Conservation (phyloP, 2,888 invertebrate genomes). For the Cryptocheilus praepositus region DNA sequence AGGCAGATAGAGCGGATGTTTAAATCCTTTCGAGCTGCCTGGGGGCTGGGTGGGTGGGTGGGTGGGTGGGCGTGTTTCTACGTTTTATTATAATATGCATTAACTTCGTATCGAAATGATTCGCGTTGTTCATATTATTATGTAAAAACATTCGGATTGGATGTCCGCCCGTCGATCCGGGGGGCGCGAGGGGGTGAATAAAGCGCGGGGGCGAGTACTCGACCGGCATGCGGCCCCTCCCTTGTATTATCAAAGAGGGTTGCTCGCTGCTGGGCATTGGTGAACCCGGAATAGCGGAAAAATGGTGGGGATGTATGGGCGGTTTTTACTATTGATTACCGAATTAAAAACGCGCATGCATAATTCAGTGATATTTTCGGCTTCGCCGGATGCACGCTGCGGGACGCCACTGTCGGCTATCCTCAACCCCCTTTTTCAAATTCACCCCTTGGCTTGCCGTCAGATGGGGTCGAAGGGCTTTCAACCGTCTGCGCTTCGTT, state of each 20-base stretch:
- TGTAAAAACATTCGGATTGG: slow-evolving; percentile 11
- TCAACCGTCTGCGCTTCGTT: slow-evolving; percentile 9
- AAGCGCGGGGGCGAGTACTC: neutral
- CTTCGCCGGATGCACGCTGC: slow-evolving; percentile 6
- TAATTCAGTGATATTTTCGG: slow-evolving; percentile 66
- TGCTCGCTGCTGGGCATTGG: slow-evolving; percentile 54
- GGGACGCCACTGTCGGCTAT: slow-evolving; percentile 18
- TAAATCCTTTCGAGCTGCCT: too few relatives aligned
- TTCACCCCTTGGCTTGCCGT: neutral
- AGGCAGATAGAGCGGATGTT: too few relatives aligned
- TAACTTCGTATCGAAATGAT: too few relatives aligned
- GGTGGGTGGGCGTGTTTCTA: too few relatives aligned
- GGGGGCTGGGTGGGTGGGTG: too few relatives aligned
- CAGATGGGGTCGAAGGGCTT: neutral
- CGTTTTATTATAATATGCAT: too few relatives aligned
- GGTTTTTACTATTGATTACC: slow-evolving; percentile 73
- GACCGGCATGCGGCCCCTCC: slow-evolving; percentile 50
- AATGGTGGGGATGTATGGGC: slow-evolving; percentile 60
- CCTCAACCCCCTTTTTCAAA: slow-evolving; percentile 5
- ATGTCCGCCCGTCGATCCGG: slow-evolving; percentile 14
- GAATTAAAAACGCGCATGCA: slow-evolving; percentile 73
- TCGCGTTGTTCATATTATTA: slow-evolving; percentile 6
- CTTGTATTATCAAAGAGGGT: slow-evolving; percentile 52
- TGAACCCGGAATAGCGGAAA: slow-evolving; percentile 54
- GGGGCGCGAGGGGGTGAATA: slow-evolving; percentile 10